These are phyloP conservation scores for Tachypleus tridentatus DNA, from an alignment of 1,140 invertebrate species.

Conservation along the genomic window DNA sequence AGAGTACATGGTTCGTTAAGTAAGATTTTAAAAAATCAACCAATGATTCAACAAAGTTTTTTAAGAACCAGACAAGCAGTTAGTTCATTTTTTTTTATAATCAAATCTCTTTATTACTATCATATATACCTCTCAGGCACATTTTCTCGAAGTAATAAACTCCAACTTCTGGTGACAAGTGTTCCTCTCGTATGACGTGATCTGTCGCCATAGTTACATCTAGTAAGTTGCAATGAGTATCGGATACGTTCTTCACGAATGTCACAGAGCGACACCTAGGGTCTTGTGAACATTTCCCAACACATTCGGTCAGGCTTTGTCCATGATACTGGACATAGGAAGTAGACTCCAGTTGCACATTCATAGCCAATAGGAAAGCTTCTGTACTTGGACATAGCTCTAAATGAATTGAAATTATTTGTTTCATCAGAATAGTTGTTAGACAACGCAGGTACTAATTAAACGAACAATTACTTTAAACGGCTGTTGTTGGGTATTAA, in stretches of 20 bases:
- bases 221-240: not conserved
- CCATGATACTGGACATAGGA: not conserved
- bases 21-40: not conserved
- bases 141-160: slow-evolving; percentile 1
- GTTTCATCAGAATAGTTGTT: too few species aligned
- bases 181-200: not conserved
- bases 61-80: too few species aligned
- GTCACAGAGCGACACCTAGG: not conserved
- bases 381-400: not conserved
- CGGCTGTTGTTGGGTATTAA: too few species aligned
- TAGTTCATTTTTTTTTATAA: too few species aligned
- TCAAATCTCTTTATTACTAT: too few species aligned
- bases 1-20: too few species aligned
- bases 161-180: not conserved
- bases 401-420: too few species aligned
- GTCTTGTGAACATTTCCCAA: not conserved
- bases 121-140: not conserved
- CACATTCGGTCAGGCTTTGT: not conserved
- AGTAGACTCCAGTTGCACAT: not conserved
- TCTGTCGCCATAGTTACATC: not conserved
- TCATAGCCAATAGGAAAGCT: not conserved
- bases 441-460: too few species aligned
- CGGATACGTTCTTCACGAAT: not conserved
- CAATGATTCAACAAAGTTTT: not conserved
- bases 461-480: too few species aligned